A percentile compares a stretch with the other conserved stretches of the same genome.
Conservation (phyloP, 2,113 vertebrate species). For the Hypanus sabinus region DNA sequence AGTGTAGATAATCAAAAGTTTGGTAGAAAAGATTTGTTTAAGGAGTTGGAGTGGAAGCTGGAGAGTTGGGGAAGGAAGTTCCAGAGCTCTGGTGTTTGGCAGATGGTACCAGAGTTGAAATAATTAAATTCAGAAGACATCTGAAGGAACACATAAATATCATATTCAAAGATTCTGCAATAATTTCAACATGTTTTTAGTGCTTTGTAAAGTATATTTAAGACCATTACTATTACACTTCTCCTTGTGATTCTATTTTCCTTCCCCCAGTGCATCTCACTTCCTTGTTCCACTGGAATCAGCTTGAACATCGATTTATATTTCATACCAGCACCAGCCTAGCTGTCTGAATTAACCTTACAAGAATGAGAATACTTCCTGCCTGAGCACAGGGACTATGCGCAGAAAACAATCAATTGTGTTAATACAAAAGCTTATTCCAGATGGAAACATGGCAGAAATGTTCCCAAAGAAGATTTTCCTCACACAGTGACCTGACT, state of each 20-base stretch:
- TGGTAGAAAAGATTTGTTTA: too few species aligned
- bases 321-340: neutral
- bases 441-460: neutral
- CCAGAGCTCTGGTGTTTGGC: too few species aligned
- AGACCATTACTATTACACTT: neutral
- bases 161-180: neutral
- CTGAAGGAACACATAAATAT: too few species aligned
- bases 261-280: neutral
- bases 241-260: neutral
- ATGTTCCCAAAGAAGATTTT: neutral
- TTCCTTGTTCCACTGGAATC: neutral
- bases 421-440: neutral
- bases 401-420: neutral
- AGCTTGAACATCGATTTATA: neutral
- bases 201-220: neutral
- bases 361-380: neutral
- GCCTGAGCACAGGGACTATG: neutral
- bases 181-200: neutral
- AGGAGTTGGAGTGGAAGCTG: too few species aligned
- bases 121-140: too few species aligned
- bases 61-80: too few species aligned
- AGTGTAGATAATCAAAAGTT: too few species aligned
- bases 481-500: neutral
- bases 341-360: neutral
- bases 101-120: too few species aligned